phyloP scores from a whole-genome alignment of 2,888 invertebrate genomes.

The Ophion ventricosus region DNA sequence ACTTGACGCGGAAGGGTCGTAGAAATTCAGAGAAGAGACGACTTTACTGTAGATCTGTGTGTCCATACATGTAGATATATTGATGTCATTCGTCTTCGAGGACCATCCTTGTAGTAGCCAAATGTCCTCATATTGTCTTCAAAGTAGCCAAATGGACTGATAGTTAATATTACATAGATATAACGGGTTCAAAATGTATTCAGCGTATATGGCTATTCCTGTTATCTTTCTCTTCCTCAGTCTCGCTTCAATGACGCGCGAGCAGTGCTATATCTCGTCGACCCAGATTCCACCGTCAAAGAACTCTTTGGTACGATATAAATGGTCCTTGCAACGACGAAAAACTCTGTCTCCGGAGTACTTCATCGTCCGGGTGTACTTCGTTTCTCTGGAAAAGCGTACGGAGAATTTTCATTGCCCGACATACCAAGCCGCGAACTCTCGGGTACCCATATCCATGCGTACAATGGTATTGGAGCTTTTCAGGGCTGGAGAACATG shows the following conservation, averaged over 20 bases:
- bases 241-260: slow-evolving; percentile 31
- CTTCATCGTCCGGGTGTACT: slow-evolving; percentile 23
- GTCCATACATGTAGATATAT: slow-evolving; percentile 32
- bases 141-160: not conserved
- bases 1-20: slow-evolving; percentile 29
- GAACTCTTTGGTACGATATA: slow-evolving; percentile 59
- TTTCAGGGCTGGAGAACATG: slow-evolving; percentile 18
- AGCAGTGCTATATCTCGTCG: slow-evolving; percentile 44
- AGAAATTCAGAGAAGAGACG: slow-evolving; percentile 42
- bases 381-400: slow-evolving; percentile 28
- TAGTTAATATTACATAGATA: not conserved
- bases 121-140: not conserved
- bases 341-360: slow-evolving; percentile 52
- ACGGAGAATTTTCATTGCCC: slow-evolving; percentile 44
- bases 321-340: slow-evolving; percentile 61
- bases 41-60: not conserved
- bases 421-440: slow-evolving; percentile 41
- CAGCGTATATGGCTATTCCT: slow-evolving; percentile 1
- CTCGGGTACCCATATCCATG: slow-evolving; percentile 17
- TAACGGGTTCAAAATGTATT: not conserved
- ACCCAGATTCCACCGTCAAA: slow-evolving; percentile 62
- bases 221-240: slow-evolving; percentile 20
- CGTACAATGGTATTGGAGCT: slow-evolving; percentile 1
- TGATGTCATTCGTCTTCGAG: not conserved
- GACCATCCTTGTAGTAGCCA: not conserved